These are phyloP conservation scores for Aphelinus certus DNA, from an alignment of 1,140 invertebrate species.

Conservation along the genomic window DNA sequence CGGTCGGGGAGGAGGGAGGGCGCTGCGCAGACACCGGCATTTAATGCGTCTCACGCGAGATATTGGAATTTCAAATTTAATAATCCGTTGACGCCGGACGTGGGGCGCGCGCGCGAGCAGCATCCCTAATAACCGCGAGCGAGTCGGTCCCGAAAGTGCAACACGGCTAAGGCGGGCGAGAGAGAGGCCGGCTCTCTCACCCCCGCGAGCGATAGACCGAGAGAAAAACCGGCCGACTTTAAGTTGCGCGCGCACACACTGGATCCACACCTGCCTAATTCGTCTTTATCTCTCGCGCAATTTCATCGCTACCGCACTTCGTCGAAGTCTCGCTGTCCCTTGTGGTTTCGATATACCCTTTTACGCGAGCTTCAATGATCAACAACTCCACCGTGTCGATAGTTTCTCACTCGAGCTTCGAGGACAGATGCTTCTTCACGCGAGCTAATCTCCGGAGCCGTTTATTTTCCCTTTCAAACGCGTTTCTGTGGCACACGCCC, in stretches of 20 bases:
- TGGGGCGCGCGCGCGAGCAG: not conserved
- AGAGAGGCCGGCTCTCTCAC: constrained; percentile 4
- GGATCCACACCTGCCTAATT: constrained; percentile 31
- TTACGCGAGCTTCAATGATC: too few species aligned
- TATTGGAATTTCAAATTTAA: constrained; percentile 40
- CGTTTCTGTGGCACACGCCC: too few species aligned
- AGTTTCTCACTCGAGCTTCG: too few species aligned
- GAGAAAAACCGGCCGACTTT: constrained; percentile 7
- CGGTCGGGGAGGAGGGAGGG: too few species aligned
- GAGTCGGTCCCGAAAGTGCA: constrained; percentile 24
- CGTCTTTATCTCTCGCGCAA: constrained; percentile 28
- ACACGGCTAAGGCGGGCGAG: not conserved
- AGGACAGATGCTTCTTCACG: too few species aligned
- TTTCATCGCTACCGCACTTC: constrained; percentile 35
- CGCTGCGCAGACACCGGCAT: not conserved
- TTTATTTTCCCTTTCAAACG: too few species aligned
- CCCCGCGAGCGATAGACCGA: constrained; percentile 23
- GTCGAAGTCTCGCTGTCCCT: not conserved
- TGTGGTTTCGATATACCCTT: too few species aligned
- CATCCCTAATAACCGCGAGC: constrained; percentile 28
- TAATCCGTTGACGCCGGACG: constrained; percentile 26
- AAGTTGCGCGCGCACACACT: not conserved
- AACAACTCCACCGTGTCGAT: too few species aligned
- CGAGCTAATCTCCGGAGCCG: too few species aligned
- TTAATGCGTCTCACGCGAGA: not conserved